Conservation (phyloP, 2,888 invertebrate species). For the Blera fallax region DNA sequence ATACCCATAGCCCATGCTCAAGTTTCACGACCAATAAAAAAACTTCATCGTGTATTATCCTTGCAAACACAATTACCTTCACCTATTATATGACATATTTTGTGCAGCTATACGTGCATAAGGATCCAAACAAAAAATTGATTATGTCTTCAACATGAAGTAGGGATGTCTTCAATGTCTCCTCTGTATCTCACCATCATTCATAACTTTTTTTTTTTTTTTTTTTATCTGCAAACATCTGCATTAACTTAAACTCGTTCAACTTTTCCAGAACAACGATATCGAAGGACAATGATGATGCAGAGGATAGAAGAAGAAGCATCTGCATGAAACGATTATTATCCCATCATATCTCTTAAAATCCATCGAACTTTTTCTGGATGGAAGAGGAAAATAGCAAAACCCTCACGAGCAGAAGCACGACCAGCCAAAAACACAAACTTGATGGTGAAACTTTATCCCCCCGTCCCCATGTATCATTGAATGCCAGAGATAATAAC, state of each 20-base stretch:
- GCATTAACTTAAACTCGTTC: slow-evolving; percentile 69
- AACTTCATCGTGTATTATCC: slow-evolving; percentile 19
- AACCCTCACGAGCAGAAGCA: slow-evolving; percentile 33
- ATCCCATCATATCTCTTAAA: slow-evolving; percentile 70
- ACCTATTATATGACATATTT: slow-evolving; percentile 41
- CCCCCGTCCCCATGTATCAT: slow-evolving; percentile 35
- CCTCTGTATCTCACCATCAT: slow-evolving; percentile 40
- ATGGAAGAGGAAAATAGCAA: slow-evolving; percentile 23
- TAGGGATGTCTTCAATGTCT: slow-evolving; percentile 47
- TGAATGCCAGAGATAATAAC: slow-evolving; percentile 66
- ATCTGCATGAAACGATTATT: slow-evolving; percentile 73
- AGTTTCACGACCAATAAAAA: background rate
- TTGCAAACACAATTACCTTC: slow-evolving; percentile 59
- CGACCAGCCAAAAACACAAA: slow-evolving; percentile 34
- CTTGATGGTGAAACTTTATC: slow-evolving; percentile 42
- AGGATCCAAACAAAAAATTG: slow-evolving; percentile 16
- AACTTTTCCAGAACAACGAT: slow-evolving; percentile 66
- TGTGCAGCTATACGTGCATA: background rate
- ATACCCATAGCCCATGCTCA: background rate
- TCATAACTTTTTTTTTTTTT: too few species aligned
- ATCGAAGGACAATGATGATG: slow-evolving; percentile 61
- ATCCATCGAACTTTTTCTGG: slow-evolving; percentile 69
- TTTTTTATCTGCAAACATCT: slow-evolving; percentile 72
- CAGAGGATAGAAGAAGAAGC: slow-evolving; percentile 64
- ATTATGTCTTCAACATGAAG: slow-evolving; percentile 63